These are phyloP conservation scores for Collichthys lucidus DNA, from an alignment of 2,113 vertebrate genomes.

Conservation along the genomic window DNA sequence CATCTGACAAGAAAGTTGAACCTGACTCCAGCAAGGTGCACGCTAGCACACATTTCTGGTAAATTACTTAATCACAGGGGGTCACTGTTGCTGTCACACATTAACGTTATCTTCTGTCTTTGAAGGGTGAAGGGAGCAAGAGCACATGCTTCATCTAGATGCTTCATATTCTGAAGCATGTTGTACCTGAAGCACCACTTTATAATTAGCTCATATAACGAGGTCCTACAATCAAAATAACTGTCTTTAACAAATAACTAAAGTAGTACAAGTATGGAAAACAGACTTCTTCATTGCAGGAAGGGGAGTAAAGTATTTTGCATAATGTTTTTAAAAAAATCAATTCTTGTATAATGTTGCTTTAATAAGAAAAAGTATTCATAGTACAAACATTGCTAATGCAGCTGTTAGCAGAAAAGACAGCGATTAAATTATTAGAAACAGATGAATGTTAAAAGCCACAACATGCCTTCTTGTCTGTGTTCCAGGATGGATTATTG, in stretches of 20 bases:
- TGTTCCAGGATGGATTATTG: not conserved
- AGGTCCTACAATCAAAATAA: not conserved
- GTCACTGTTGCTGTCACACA: not conserved
- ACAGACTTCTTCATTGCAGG: not conserved
- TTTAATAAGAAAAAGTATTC: not conserved
- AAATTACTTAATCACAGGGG: no score
- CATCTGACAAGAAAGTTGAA: no score
- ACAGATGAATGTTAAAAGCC: slow-evolving; percentile 6
- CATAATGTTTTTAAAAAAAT: no score
- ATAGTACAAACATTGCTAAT: not conserved
- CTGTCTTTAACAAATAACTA: not conserved
- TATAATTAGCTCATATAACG: not conserved
- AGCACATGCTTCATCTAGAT: no score
- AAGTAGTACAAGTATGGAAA: not conserved
- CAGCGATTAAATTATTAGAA: not conserved
- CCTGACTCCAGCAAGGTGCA: no score
- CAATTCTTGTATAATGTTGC: no score
- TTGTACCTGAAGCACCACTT: not conserved
- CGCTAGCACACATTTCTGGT: no score
- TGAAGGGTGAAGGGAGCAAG: not conserved
- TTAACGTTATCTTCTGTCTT: not conserved
- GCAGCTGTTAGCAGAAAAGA: not conserved
- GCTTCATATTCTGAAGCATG: no score
- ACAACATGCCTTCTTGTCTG: slow-evolving; percentile 4
- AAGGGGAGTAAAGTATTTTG: not conserved